phyloP scores from a whole-genome alignment of 2,113 vertebrate genomes.

The Cephalopholis sonnerati region DNA sequence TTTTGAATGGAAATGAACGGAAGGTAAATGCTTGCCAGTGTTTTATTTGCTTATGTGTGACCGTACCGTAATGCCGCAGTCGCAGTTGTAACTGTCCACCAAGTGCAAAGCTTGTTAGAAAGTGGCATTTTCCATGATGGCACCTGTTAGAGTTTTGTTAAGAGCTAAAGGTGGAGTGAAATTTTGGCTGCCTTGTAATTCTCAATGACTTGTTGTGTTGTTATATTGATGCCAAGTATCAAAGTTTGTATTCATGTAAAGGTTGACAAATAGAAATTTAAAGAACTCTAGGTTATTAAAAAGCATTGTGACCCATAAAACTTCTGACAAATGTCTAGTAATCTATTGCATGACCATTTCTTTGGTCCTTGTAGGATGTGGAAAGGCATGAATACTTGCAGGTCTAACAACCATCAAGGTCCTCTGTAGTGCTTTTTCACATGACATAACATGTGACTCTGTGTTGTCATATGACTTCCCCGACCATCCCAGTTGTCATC shows the following conservation, averaged over 20 bases:
- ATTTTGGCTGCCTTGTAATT: too few relatives aligned
- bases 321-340: neutral
- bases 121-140: neutral
- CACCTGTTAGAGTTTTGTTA: neutral
- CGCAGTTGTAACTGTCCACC: neutral
- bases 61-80: neutral
- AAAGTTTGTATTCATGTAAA: conserved; percentile 10
- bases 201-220: neutral
- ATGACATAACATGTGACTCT: conserved; percentile 35
- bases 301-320: neutral
- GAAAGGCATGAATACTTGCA: neutral
- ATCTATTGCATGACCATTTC: neutral
- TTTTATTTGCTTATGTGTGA: too few relatives aligned
- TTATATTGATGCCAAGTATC: neutral
- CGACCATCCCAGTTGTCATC: neutral
- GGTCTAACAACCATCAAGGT: neutral
- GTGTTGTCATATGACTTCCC: conserved; percentile 26
- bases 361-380: neutral
- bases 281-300: neutral
- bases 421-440: conserved; percentile 18
- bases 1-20: too few relatives aligned
- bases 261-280: neutral
- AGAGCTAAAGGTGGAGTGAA: neutral
- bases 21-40: too few relatives aligned
- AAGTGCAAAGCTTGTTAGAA: neutral